Evolutionary conservation across 2,113 vertebrate species (phyloP), one percentile per base, ranked within the genome.

Genomic region (Nicator chloris): DNA sequence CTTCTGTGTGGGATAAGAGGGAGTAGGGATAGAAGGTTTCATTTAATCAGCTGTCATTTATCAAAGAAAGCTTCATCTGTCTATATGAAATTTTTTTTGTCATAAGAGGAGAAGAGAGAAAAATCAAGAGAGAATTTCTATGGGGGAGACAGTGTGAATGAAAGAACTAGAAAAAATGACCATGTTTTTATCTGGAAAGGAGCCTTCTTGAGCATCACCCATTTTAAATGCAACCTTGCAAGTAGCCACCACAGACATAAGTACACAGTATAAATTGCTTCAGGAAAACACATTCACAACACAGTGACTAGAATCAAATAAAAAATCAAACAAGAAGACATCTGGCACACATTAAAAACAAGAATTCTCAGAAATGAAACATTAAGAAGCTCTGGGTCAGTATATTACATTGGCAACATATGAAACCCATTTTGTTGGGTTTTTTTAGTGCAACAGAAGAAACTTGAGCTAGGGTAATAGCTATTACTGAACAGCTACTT

Each of bases 321-420:
- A 81, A 90, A 97, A 95, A 95, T 78, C 61, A 91, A 97, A 90
- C 75, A 92, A 93, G 26, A 75, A 90, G 81, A 95, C 63, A 2
- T 68, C 79, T 93, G 92, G 93, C 94, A 95, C 94, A 96, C 78
- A 92, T 91, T 88, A 85, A 97, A 97, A 87, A 17, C 80, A 95
- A 79, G 78, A 86, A 66, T 89, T 72, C 69, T 95, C 54, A 45
- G 54, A 92, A 95, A 82, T 56, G 21, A 61, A 92, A 85, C 70
- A 45, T 30, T 82, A 51, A 78, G 68, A 90, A 94, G 60, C 93
- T 91, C 33, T 83, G 57, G 66, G 53, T 64, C 68, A 37, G 61
- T 84, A 87, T 92, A 83, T 84, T 92, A 95, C 95, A 96, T 76
- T 71, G 79, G 45, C 92, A 93, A 95, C 44, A 45, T 64, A 86